These are phyloP conservation scores for Dendropsophus ebraccatus DNA, from an alignment of 2,113 vertebrate species.

Conservation along the genomic window DNA sequence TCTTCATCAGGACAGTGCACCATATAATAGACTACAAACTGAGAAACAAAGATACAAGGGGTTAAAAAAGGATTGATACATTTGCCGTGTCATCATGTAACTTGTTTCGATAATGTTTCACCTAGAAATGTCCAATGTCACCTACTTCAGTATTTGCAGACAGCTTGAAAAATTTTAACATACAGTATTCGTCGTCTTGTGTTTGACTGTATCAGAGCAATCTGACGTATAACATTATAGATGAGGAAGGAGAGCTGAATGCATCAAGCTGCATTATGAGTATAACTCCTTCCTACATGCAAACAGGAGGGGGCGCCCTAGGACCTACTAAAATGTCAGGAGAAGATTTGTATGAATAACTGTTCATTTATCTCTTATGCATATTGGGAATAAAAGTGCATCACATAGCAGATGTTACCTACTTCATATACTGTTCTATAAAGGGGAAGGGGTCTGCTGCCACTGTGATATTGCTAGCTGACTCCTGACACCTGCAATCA, in stretches of 20 bases:
- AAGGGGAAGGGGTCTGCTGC: not conserved
- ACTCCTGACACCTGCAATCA: not conserved
- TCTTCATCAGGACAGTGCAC: too few species aligned
- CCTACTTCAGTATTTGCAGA: not conserved
- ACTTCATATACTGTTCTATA: not conserved
- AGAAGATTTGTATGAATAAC: not conserved
- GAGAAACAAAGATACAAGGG: not conserved
- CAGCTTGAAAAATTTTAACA: not conserved
- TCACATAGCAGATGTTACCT: not conserved
- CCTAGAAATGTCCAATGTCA: not conserved
- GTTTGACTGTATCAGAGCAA: not conserved
- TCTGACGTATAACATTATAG: not conserved
- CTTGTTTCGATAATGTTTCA: not conserved
- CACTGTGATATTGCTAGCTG: not conserved
- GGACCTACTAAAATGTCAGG: constrained; percentile 34
- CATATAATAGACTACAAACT: too few species aligned
- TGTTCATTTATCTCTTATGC: not conserved
- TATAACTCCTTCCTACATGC: not conserved
- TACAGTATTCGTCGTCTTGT: not conserved
- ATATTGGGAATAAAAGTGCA: not conserved
- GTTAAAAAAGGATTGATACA: not conserved
- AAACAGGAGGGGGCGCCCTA: constrained; percentile 48
- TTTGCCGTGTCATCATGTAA: not conserved
- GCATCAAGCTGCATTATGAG: too few species aligned
- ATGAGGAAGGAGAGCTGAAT: not conserved